A percentile compares a stretch with the other conserved stretches of the same genome.
phyloP scores from a whole-genome alignment of 2,888 invertebrate species.

The Brachypalpus laphriformis region DNA sequence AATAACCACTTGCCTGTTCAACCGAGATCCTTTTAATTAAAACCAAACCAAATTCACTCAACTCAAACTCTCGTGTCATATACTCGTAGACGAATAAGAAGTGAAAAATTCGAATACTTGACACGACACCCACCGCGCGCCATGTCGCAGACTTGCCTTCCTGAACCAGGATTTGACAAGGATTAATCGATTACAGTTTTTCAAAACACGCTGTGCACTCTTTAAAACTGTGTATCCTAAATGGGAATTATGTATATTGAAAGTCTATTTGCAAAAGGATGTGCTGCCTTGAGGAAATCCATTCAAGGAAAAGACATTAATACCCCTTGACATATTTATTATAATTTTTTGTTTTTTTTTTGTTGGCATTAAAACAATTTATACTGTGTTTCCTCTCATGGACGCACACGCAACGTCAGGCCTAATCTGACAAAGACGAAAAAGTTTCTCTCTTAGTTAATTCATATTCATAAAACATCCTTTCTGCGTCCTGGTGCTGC shows the following conservation, averaged over 20 bases:
- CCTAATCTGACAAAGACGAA: neutral
- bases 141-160: neutral
- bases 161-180: slow-evolving; percentile 15
- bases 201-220: neutral
- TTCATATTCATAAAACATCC: slow-evolving; percentile 61
- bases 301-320: slow-evolving; percentile 31
- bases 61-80: neutral
- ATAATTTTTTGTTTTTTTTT: slow-evolving; percentile 24
- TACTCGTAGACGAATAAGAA: neutral
- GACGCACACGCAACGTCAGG: neutral
- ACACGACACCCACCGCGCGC: neutral
- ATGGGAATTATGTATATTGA: neutral
- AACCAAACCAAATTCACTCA: slow-evolving; percentile 8
- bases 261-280: neutral
- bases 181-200: slow-evolving; percentile 23
- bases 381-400: neutral
- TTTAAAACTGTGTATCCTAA: slow-evolving; percentile 1
- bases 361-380: slow-evolving; percentile 28
- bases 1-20: slow-evolving; percentile 6
- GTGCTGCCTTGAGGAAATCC: neutral
- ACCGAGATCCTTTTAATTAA: slow-evolving; percentile 50
- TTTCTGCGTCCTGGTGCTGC: slow-evolving; percentile 1
- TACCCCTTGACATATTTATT: slow-evolving; percentile 59
- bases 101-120: neutral
- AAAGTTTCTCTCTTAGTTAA: slow-evolving; percentile 13